Base-by-base conservation (phyloP, 1,140 invertebrate genomes). In the Mesaphorura yosii region DNA sequence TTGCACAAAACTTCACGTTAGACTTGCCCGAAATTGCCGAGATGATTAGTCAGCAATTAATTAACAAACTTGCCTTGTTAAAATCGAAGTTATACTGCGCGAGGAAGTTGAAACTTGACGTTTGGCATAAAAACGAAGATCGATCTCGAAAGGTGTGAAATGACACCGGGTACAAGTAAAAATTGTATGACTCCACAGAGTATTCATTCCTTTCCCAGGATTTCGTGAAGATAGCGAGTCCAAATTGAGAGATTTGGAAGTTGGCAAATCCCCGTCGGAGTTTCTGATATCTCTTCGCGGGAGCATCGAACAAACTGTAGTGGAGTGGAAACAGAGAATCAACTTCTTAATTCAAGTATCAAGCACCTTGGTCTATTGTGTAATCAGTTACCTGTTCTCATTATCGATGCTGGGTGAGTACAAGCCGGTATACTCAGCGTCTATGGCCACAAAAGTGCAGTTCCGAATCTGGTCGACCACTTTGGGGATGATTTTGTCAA, bases 221-320 rank as follows among this genome's bases (percentile, higher is more conserved):
- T 65, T 73, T 77, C 17, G 68, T 67, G 64, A 80, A 83, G 34
- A 76, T 68, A 14, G 77, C 76, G 7, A 83, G 59, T 0, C 81
- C 81, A 51, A 78, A 67, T 70, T 83, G 78, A 34, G 78, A 54
- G 42, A 62, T 53, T 39, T 59, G 57, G 34, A 51, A 57, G 26
- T 77, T 77, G 51, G 78, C 69, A 60, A 79, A 78, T 19, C 75
- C 69, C 39, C 74, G 65, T 48, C 72, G 76, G 1, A 81, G 65
- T 63, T 76, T 76, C 22, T 64, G 41, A 65, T 85, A 86, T 39
- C 82, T 69, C 19, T 79, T 74, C 58, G 72, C 62, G 31, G 73
- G 69, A 2, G 75, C 72, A 64, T 86, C 81, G 71, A 86, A 85
- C 47, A 85, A 68, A 61, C 83, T 85, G 68, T 58, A 78, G 77